Conservation (phyloP, 2,888 invertebrate genomes). For the Synergus itoensis region DNA sequence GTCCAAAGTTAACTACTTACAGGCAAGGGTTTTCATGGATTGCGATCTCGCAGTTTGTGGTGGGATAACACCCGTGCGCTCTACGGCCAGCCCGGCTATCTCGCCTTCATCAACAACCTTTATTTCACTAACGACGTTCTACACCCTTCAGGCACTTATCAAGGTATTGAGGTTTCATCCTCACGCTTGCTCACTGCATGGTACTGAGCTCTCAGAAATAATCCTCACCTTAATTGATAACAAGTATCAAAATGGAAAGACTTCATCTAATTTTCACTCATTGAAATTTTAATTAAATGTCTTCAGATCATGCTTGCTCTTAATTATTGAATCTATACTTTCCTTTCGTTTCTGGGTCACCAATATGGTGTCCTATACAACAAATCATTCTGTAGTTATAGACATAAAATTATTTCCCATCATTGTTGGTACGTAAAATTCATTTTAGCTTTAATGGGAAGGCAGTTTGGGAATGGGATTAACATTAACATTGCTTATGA, state of each 20-base stretch:
- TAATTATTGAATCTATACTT: neutral
- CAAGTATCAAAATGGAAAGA: no score
- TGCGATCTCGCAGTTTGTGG: slow-evolving; percentile 75
- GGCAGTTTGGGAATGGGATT: neutral
- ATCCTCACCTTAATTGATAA: neutral
- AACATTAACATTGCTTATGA: neutral
- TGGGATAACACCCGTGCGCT: slow-evolving; percentile 70
- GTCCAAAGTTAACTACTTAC: slow-evolving; percentile 60
- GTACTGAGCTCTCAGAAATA: neutral
- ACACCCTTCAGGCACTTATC: slow-evolving; percentile 68
- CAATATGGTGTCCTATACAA: neutral
- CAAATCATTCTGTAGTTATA: neutral
- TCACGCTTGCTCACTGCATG: slow-evolving; percentile 55
- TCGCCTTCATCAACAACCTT: slow-evolving; percentile 74
- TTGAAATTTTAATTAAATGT: neutral
- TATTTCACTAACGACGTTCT: slow-evolving; percentile 75
- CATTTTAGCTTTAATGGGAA: neutral
- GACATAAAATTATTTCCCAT: neutral
- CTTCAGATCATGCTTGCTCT: neutral
- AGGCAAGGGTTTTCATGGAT: slow-evolving; percentile 72
- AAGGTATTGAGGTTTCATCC: slow-evolving; percentile 69
- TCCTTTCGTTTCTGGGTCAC: neutral
- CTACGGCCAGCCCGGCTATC: slow-evolving; percentile 70
- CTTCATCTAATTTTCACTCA: neutral
- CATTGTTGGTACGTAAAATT: neutral